Percentiles rank a stretch among this genome's conserved stretches.
Evolutionary conservation across 2,888 invertebrate genomes (phyloP).

Genomic region (Melanotus villosus): DNA sequence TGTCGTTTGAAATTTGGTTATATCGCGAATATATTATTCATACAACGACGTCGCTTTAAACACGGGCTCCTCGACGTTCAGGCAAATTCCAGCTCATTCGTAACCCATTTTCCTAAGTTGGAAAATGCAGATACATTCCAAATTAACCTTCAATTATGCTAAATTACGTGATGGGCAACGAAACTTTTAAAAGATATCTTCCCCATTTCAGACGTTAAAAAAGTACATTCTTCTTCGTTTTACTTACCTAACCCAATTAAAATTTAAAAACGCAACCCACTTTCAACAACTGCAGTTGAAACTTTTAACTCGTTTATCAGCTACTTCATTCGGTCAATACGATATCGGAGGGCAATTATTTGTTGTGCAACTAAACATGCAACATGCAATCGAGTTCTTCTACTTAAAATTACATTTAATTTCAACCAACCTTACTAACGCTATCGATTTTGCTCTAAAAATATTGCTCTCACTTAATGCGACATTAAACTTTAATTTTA

Average conservation of each 20-base stretch:
- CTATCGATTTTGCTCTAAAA: constrained; percentile 9
- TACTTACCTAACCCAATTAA: no score
- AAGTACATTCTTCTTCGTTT: no score
- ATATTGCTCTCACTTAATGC: neutral
- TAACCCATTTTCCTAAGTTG: constrained; percentile 19
- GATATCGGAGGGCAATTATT: neutral
- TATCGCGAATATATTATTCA: constrained; percentile 25
- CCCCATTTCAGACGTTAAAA: no score
- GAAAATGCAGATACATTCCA: constrained; percentile 6
- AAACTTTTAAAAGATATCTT: neutral
- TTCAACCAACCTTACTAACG: neutral
- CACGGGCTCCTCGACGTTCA: constrained; percentile 18
- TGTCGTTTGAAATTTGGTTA: constrained; percentile 25
- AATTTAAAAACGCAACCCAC: no score
- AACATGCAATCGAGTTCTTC: neutral
- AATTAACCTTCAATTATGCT: constrained; percentile 12
- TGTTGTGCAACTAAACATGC: neutral
- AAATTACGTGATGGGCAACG: neutral
- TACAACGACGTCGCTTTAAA: constrained; percentile 26
- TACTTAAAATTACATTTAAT: constrained; percentile 5
- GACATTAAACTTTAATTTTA: constrained; percentile 25
- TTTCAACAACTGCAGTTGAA: no score
- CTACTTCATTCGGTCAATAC: neutral
- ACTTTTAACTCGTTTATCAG: no score
- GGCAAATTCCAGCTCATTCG: constrained; percentile 21